A percentile compares a stretch with the other conserved stretches of the same genome.
Conservation (phyloP, 2,797 vertebrate genomes). For the Macrochelys suwanniensis region DNA sequence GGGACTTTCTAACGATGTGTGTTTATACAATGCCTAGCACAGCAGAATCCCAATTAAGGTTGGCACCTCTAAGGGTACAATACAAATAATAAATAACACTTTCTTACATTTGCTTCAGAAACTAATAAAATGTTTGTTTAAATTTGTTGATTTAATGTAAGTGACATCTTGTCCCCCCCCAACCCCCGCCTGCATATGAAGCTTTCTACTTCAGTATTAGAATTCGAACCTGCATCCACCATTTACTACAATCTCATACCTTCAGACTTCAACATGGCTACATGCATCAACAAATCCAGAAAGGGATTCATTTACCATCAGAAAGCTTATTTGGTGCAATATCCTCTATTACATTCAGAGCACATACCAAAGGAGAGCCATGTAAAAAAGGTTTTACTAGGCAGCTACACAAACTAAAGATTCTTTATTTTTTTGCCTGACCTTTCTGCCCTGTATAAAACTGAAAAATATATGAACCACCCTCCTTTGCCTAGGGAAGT, state of each 20-base stretch:
- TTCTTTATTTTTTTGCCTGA: not conserved
- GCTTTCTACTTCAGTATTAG: not conserved
- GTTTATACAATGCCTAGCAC: not conserved
- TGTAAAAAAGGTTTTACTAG: not conserved
- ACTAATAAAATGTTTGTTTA: not conserved
- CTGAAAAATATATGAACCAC: not conserved
- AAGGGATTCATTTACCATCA: not conserved
- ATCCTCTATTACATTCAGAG: not conserved
- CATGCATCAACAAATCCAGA: not conserved
- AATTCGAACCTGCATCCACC: not conserved
- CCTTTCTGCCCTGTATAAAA: not conserved
- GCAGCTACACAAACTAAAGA: not conserved
- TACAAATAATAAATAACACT: fast-evolving
- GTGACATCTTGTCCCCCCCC: not conserved
- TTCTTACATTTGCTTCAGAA: not conserved
- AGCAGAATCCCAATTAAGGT: fast-evolving
- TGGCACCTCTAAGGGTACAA: not conserved
- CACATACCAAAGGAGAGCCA: not conserved
- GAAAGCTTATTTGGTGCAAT: not conserved
- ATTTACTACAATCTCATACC: not conserved
- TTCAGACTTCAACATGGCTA: not conserved
- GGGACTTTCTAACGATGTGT: not conserved
- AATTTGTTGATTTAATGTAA: not conserved
- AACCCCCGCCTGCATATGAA: not conserved
- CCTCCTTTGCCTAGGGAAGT: not conserved